Conservation (phyloP, 2,888 invertebrate genomes). For the Graphium colonna region DNA sequence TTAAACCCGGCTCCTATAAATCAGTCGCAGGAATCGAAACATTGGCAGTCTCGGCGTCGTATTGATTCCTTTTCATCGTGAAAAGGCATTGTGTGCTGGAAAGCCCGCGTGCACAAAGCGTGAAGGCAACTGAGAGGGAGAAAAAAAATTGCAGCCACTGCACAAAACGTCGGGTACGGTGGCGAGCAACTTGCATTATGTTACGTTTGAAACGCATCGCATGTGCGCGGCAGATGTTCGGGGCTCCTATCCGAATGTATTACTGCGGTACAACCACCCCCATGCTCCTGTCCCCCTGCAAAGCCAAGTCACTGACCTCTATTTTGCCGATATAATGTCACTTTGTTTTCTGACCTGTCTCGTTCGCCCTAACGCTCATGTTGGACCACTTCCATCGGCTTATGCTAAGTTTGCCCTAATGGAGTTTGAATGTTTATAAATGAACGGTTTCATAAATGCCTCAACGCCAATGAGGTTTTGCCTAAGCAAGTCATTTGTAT, state of each 20-base stretch:
- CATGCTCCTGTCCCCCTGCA: slow-evolving; percentile 60
- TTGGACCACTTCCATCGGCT: slow-evolving; percentile 8
- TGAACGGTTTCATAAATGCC: neutral
- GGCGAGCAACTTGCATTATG: slow-evolving; percentile 71
- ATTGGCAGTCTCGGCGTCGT: slow-evolving; percentile 45
- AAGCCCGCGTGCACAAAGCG: slow-evolving; percentile 69
- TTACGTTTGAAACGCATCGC: slow-evolving; percentile 63
- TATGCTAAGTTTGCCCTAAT: slow-evolving; percentile 5
- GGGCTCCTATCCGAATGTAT: slow-evolving; percentile 73
- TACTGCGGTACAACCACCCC: slow-evolving; percentile 52
- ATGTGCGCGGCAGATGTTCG: slow-evolving; percentile 77
- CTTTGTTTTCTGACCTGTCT: slow-evolving; percentile 66
- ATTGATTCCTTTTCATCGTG: slow-evolving; percentile 66
- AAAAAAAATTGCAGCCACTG: too few species aligned
- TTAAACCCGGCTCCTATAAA: slow-evolving; percentile 32
- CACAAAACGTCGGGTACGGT: slow-evolving; percentile 62
- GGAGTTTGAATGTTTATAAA: neutral
- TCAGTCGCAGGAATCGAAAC: slow-evolving; percentile 34
- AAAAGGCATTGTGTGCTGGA: slow-evolving; percentile 65
- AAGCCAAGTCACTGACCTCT: slow-evolving; percentile 74
- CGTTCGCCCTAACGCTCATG: slow-evolving; percentile 26
- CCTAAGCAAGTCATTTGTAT: too few species aligned
- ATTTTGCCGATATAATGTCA: slow-evolving; percentile 52
- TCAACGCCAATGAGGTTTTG: neutral
- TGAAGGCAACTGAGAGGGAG: slow-evolving; percentile 64